Evolutionary conservation across 2,113 vertebrate genomes (phyloP).

Genomic region (Arothron firmamentum): DNA sequence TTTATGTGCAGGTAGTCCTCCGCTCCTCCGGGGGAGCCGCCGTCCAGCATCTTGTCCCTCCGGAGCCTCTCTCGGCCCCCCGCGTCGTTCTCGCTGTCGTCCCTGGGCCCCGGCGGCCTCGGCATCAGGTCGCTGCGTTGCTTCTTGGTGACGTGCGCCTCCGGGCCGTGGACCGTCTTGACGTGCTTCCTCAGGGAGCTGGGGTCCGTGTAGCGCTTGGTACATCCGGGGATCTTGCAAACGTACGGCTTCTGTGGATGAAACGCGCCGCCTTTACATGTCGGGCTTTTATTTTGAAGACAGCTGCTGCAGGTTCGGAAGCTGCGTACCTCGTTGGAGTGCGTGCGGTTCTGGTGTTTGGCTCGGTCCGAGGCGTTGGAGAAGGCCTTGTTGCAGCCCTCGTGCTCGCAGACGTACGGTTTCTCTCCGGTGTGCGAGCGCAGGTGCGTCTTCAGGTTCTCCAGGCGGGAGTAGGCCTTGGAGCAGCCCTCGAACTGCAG

Average conservation of each 20-base stretch:
- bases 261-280: background rate
- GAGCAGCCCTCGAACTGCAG: slow-evolving; percentile 94
- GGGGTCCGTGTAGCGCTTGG: slow-evolving; percentile 97
- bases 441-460: slow-evolving; percentile 98
- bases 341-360: slow-evolving; percentile 98
- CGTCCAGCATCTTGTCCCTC: slow-evolving; percentile 71
- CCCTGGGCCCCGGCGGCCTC: slow-evolving; percentile 77
- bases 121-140: slow-evolving; percentile 85
- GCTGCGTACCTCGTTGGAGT: slow-evolving; percentile 97
- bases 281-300: background rate
- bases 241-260: slow-evolving; percentile 90
- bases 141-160: slow-evolving; percentile 96
- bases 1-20: slow-evolving; percentile 90
- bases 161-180: slow-evolving; percentile 95
- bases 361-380: slow-evolving; percentile 96
- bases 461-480: slow-evolving; percentile 96
- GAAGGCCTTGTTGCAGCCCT: slow-evolving; percentile 97
- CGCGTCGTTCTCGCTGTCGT: slow-evolving; percentile 84
- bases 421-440: slow-evolving; percentile 98
- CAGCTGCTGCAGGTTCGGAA: too few species aligned
- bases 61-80: slow-evolving; percentile 70
- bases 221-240: slow-evolving; percentile 97
- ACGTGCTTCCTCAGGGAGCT: slow-evolving; percentile 97
- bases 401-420: slow-evolving; percentile 95
- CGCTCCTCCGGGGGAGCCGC: slow-evolving; percentile 73